Base-by-base conservation (phyloP, 2,888 invertebrate species). In the Brenthis daphne region DNA sequence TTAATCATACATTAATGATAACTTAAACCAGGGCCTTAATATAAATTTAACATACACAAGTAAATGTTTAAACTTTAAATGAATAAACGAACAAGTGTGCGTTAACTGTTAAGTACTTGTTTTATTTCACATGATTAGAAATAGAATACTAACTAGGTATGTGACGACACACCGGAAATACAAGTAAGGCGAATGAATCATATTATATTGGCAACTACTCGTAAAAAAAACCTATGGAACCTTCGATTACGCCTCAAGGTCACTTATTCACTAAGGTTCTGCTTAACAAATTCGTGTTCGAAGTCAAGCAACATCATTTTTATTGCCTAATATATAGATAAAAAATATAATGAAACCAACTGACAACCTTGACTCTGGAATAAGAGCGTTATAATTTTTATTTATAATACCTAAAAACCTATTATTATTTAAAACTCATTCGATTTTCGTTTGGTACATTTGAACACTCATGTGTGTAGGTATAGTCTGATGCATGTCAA, bases 111-210 rank as follows among this genome's bases (percentile, higher is more conserved):
- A 43, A 11, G 37, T 43, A 43, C 37, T 43, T 43, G 37, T 43
- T 43, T 43, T 43, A 13, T 14, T 24, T 55, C 13, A n/a, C 8
- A 11, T 12, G 6, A 67, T 50, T 64, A 56, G 56, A 60, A 64
- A 54, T 60, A 55, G 51, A 56, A 50, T 47, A 12, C 37, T 58
- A 61, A 57, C 29, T 43, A 29, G 43, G 13, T 16, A 20, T 54
- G 54, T 61, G 65, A 67, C 67, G 58, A 68, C 64, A 65, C 68
- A 65, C 53, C 64, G 74, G 71, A 73, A 71, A 71, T 61, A 66
- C 72, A 60, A 69, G 70, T 70, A 72, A 67, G 70, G 74, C 57
- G 53, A 68, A 69, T 74, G 74, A 74, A 70, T 71, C 74, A 74
- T 69, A 71, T 69, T 68, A 68, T 55, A 74, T 68, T 67, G 64